Evolutionary conservation across 2,888 invertebrate genomes (phyloP).

Genomic region (Danaus chrysippus): DNA sequence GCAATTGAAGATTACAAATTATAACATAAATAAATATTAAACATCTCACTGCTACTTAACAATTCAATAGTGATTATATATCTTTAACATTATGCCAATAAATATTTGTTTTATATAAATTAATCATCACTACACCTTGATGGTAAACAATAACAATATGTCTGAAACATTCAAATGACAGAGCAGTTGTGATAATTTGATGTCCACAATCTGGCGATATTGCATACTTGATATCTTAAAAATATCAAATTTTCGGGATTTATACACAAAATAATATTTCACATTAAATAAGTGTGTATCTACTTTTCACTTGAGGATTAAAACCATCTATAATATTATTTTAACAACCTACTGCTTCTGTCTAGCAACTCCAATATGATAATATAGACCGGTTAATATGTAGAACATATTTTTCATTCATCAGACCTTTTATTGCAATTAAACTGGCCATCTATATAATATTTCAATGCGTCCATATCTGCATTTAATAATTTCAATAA

Average conservation of each 20-base stretch:
- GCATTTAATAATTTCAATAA: not conserved
- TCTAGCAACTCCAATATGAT: conserved; percentile 17
- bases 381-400: not conserved
- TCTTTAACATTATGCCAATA: conserved; percentile 76
- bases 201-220: conserved; percentile 11
- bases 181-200: conserved; percentile 24
- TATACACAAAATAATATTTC: conserved; percentile 28
- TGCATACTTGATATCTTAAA: not conserved
- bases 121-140: conserved; percentile 48
- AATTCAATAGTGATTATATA: conserved; percentile 68
- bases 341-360: conserved; percentile 9
- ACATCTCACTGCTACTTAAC: conserved; percentile 75
- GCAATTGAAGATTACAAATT: conserved; percentile 61
- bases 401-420: not conserved
- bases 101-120: conserved; percentile 52
- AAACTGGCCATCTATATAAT: not conserved
- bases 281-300: conserved; percentile 22
- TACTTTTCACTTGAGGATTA: conserved; percentile 15
- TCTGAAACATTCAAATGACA: conserved; percentile 43
- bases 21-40: conserved; percentile 72
- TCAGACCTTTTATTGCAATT: not conserved
- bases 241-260: conserved; percentile 8
- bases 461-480: not conserved
- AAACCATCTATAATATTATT: conserved; percentile 13
- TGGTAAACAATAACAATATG: conserved; percentile 59